A percentile compares a stretch with the other conserved stretches of the same genome.
Evolutionary conservation across 2,797 vertebrate species (phyloP).

Genomic region (Tiaroga cobitis): DNA sequence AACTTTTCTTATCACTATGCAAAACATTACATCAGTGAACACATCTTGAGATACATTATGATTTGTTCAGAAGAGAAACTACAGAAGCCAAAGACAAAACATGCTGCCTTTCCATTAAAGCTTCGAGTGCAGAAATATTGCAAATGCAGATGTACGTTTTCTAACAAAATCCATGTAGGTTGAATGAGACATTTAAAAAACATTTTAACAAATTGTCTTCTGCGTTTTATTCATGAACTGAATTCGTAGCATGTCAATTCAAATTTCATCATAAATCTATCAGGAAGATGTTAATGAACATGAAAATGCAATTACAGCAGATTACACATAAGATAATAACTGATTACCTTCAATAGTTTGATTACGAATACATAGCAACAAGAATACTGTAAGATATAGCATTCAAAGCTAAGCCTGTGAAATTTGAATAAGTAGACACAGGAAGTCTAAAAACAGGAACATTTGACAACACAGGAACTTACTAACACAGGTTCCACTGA

Average conservation of each 20-base stretch:
- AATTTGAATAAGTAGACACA: slow-evolving; percentile 39
- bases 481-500: slow-evolving; percentile 10
- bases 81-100: not conserved
- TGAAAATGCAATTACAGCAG: not conserved
- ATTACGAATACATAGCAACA: not conserved
- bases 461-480: slow-evolving; percentile 21
- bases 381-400: slow-evolving; percentile 2
- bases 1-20: not conserved
- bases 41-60: not conserved
- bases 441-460: slow-evolving; percentile 20
- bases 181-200: not conserved
- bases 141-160: not conserved
- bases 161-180: not conserved
- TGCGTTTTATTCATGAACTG: not conserved
- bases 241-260: not conserved
- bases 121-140: not conserved
- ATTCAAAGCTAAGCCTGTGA: slow-evolving; percentile 15
- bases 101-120: not conserved
- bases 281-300: not conserved
- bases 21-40: not conserved
- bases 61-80: slow-evolving; percentile 1
- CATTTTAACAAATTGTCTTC: not conserved
- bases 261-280: not conserved
- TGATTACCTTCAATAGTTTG: not conserved
- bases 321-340: not conserved